Percentiles rank a stretch among this genome's conserved stretches.
phyloP scores from a whole-genome alignment of 2,888 invertebrate species.

The Eugnorisma glareosa region DNA sequence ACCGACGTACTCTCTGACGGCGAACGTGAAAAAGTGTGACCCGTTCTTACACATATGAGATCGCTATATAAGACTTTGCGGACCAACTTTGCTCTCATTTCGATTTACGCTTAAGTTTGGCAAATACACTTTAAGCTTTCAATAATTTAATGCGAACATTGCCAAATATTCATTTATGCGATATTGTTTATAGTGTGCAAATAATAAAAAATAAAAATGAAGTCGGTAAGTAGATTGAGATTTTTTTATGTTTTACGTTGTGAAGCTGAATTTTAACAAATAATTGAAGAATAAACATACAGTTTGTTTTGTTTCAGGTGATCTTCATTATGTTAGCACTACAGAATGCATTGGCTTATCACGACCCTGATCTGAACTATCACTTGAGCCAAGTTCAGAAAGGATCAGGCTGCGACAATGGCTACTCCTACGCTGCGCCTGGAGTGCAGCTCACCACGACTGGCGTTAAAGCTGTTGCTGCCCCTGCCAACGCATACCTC shows the following conservation, averaged over 20 bases:
- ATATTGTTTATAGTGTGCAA: slow-evolving; percentile 64
- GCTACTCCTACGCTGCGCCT: slow-evolving; percentile 90
- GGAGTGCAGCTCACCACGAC: slow-evolving; percentile 87
- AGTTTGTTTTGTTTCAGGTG: slow-evolving; percentile 77
- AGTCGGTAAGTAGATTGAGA: slow-evolving; percentile 77
- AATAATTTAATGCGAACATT: slow-evolving; percentile 66
- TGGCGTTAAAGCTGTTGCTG: slow-evolving; percentile 75
- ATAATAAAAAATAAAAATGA: slow-evolving; percentile 75
- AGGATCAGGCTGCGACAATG: slow-evolving; percentile 81
- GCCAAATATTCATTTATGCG: slow-evolving; percentile 57
- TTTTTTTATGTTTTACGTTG: slow-evolving; percentile 17
- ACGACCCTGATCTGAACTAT: slow-evolving; percentile 88
- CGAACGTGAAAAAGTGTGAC: slow-evolving; percentile 89
- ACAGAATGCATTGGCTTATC: slow-evolving; percentile 81
- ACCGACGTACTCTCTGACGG: slow-evolving; percentile 75
- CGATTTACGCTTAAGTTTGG: slow-evolving; percentile 87
- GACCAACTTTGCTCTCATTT: slow-evolving; percentile 89
- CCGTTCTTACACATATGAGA: slow-evolving; percentile 90
- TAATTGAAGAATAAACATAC: slow-evolving; percentile 20
- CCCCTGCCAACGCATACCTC: slow-evolving; percentile 64
- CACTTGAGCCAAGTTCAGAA: slow-evolving; percentile 85
- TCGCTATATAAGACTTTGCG: slow-evolving; percentile 89
- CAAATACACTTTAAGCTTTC: slow-evolving; percentile 83
- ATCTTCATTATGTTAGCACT: slow-evolving; percentile 75
- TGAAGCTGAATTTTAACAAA: slow-evolving; percentile 12